Evolutionary conservation across 2,113 vertebrate species (phyloP), one percentile per base, ranked within the genome.

Genomic region (Erinaceus europaeus): DNA sequence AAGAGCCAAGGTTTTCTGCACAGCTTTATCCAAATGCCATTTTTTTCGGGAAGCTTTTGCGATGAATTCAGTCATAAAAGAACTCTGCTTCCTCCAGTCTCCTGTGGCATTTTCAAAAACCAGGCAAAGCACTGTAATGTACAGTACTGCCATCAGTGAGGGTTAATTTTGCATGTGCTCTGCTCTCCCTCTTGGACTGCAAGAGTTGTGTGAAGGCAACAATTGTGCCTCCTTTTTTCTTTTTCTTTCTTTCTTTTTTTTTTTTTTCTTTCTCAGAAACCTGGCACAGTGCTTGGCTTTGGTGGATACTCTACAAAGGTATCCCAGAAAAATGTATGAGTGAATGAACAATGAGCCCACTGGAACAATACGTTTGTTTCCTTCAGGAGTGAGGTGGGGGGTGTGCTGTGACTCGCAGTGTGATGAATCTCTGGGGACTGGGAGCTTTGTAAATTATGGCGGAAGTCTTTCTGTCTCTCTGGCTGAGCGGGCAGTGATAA

Each of bases 401-500:
- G n/a, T n/a, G 42, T 20, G 7, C 74, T 27, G 1, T 59, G 84
- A 84, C 65, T 92, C 71, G 71, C 40, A 59, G 25, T 4, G 5
- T 42, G 90, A 75, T 38, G 40, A 7, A 29, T 75, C 48, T 85
- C 34, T 46, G 74, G 71, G 81, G 90, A 40, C 9, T 3, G 18
- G 61, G 84, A 64, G 65, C 61, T 57, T 50, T 29, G 48, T 95
- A 88, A 94, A 42, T 93, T 75, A 92, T 87, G 88, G 55, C n/a
- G 69, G 82, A 87, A 84, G 74, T 68, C 87, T 94, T 62, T 38
- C 77, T 36, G 46, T 69, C 74, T 94, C 50, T 90, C 71, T 73
- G 89, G 89, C 93, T 93, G 90, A 93, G 67, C 2, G 5, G 76
- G 86, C 89, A 89, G 65, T 67, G 91, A 78, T 93, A 93, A 91